Percentiles rank a stretch among this genome's conserved stretches.
Evolutionary conservation across 64 coral and sea anemone genomes (phyloP).

Genomic region (Pachyseris speciosa): DNA sequence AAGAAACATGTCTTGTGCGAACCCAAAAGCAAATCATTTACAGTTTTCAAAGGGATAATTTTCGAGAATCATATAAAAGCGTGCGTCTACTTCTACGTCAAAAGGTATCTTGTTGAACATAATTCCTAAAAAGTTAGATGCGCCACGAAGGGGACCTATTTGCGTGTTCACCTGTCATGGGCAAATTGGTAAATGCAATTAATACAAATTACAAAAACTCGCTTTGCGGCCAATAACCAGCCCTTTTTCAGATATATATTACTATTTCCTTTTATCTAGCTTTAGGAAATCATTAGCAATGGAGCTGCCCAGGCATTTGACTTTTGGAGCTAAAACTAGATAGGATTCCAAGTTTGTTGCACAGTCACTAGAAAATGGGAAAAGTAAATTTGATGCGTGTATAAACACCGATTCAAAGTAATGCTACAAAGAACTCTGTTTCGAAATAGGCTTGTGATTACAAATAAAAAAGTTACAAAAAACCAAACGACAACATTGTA

Average conservation of each 20-base stretch:
- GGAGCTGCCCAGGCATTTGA: background rate
- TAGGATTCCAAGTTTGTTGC: no score
- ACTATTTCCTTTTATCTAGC: slow-evolving; percentile 49
- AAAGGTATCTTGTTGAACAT: slow-evolving; percentile 8
- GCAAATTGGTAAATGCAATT: slow-evolving; percentile 30
- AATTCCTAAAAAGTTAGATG: slow-evolving; percentile 1
- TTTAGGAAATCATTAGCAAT: slow-evolving; percentile 26
- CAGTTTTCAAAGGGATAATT: slow-evolving; percentile 26
- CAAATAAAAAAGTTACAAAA: no score
- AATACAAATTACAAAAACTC: slow-evolving; percentile 36
- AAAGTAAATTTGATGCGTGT: no score
- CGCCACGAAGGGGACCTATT: slow-evolving; percentile 4
- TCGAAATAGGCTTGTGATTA: no score
- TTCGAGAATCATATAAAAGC: slow-evolving; percentile 1
- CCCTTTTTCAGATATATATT: slow-evolving; percentile 8
- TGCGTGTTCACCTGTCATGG: slow-evolving; percentile 22
- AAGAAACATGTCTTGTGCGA: slow-evolving; percentile 23
- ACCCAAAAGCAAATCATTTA: slow-evolving; percentile 52
- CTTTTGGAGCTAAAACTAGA: no score
- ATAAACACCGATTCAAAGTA: no score
- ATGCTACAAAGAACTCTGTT: no score
- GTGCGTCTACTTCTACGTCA: background rate
- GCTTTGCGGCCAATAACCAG: slow-evolving; percentile 21
- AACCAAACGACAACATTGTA: no score
- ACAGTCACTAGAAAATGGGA: no score